phyloP scores from a whole-genome alignment of 2,113 vertebrate genomes.

The Gnathonemus longibarbis region DNA sequence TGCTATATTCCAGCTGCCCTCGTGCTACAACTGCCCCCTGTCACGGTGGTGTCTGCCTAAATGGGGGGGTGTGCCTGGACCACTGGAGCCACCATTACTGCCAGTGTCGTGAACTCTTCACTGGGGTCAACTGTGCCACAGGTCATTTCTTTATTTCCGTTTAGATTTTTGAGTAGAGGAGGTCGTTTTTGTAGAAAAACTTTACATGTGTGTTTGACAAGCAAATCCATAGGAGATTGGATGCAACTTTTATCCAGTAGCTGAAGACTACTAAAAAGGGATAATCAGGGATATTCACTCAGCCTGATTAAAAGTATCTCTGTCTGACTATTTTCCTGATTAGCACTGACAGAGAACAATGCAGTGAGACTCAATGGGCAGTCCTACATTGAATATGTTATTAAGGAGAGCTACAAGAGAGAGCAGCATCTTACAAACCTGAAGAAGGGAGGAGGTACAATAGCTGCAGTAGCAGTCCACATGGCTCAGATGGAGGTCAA shows the following conservation, averaged over 20 bases:
- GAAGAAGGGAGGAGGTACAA: slow-evolving; percentile 15
- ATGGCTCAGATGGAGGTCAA: slow-evolving; percentile 46
- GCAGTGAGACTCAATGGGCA: slow-evolving; percentile 46
- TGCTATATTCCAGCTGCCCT: slow-evolving; percentile 49
- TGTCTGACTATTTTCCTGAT: slow-evolving; percentile 14
- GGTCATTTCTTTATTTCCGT: slow-evolving; percentile 31
- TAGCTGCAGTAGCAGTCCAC: not conserved
- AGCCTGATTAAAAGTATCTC: not conserved
- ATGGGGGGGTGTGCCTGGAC: slow-evolving; percentile 56
- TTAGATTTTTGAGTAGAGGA: not conserved
- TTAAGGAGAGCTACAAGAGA: slow-evolving; percentile 61
- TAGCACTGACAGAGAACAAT: slow-evolving; percentile 53
- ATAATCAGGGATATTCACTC: not conserved
- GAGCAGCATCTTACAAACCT: slow-evolving; percentile 43
- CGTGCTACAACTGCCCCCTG: slow-evolving; percentile 43
- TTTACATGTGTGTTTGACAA: not conserved
- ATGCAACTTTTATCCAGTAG: not conserved
- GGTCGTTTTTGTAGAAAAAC: not conserved
- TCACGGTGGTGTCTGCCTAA: slow-evolving; percentile 47
- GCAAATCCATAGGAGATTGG: not conserved
- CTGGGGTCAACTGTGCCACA: slow-evolving; percentile 53
- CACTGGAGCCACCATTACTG: slow-evolving; percentile 59
- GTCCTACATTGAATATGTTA: slow-evolving; percentile 52
- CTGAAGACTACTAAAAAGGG: not conserved
- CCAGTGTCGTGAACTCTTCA: slow-evolving; percentile 54